A percentile compares a stretch with the other conserved stretches of the same genome.
Evolutionary conservation across 2,888 invertebrate genomes (phyloP).

Genomic region (Macaria liturata): DNA sequence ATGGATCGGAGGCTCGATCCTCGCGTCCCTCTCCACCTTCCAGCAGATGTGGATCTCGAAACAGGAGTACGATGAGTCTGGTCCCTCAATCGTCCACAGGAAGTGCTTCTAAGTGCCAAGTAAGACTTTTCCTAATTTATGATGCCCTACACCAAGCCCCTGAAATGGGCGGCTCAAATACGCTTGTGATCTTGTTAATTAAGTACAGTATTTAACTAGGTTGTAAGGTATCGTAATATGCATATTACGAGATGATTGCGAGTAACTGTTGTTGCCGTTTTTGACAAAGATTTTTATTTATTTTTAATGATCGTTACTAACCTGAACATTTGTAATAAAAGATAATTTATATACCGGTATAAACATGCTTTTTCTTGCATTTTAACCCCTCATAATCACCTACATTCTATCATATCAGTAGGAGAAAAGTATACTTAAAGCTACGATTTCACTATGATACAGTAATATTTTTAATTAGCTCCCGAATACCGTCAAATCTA

Average conservation of each 20-base stretch:
- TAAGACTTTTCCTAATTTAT: constrained; percentile 75
- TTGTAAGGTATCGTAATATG: constrained; percentile 82
- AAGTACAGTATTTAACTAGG: constrained; percentile 81
- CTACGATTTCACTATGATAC: too few relatives aligned
- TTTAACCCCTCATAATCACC: constrained; percentile 25
- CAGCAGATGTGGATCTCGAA: constrained; percentile 99
- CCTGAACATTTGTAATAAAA: constrained; percentile 77
- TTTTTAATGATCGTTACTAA: constrained; percentile 76
- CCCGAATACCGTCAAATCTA: too few relatives aligned
- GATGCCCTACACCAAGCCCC: constrained; percentile 78
- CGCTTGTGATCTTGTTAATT: constrained; percentile 80
- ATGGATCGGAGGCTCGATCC: constrained; percentile 97
- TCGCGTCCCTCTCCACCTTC: constrained; percentile 96
- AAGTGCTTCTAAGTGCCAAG: constrained; percentile 87
- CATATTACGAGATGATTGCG: constrained; percentile 72
- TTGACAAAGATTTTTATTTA: constrained; percentile 81
- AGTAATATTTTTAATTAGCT: too few relatives aligned
- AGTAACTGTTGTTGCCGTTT: constrained; percentile 61
- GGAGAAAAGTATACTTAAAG: too few relatives aligned
- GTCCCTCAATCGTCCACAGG: constrained; percentile 97
- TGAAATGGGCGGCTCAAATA: constrained; percentile 75
- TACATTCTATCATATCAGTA: too few relatives aligned
- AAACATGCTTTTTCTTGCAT: constrained; percentile 54
- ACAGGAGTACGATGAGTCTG: constrained; percentile 98
- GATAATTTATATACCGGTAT: constrained; percentile 80